Evolutionary conservation across 92 coral and sea anemone genomes (phyloP).

Genomic region (Micromussa lordhowensis): DNA sequence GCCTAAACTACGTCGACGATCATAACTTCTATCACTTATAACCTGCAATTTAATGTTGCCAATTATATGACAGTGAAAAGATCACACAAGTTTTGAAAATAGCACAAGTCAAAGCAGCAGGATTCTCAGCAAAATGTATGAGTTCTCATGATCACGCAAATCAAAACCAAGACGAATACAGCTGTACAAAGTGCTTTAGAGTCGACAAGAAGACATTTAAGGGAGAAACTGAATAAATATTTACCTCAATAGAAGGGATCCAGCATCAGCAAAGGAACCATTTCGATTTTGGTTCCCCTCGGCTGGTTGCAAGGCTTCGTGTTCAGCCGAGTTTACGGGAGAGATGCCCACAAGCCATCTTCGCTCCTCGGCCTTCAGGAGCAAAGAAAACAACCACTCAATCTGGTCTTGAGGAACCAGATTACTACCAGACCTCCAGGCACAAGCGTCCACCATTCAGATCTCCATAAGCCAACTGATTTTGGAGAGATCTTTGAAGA

Average conservation of each 20-base stretch:
- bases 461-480: background rate
- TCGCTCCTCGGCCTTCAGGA: conserved; percentile 66
- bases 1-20: background rate
- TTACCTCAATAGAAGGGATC: conserved; percentile 22
- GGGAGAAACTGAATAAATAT: background rate
- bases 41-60: background rate
- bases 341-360: conserved; percentile 68
- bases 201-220: background rate
- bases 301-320: background rate
- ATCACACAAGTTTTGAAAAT: background rate
- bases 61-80: background rate
- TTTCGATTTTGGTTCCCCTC: conserved; percentile 7
- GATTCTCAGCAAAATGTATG: background rate
- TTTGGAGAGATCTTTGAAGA: background rate
- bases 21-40: background rate
- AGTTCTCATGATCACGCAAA: background rate
- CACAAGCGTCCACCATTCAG: conserved; percentile 59
- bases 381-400: conserved; percentile 48
- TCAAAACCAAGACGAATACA: background rate
- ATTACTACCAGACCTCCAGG: conserved; percentile 58
- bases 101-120: background rate
- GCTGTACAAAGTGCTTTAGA: background rate
- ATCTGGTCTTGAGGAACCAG: conserved; percentile 60
- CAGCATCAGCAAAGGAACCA: conserved; percentile 17
- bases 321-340: conserved; percentile 50